phyloP scores from a whole-genome alignment of 2,113 vertebrate genomes.

The Petrocephalus zakoni region DNA sequence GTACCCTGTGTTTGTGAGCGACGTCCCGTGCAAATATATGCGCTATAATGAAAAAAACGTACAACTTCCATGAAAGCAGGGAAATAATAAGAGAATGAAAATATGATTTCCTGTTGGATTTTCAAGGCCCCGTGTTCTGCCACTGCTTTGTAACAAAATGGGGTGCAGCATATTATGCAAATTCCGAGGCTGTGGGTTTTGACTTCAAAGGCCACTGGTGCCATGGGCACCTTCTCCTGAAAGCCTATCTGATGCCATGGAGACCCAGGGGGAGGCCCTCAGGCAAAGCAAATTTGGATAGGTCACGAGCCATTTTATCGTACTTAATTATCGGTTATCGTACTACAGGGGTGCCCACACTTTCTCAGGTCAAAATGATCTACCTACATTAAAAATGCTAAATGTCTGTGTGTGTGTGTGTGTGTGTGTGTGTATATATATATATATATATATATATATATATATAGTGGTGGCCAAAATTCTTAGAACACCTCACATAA shows the following conservation, averaged over 20 bases:
- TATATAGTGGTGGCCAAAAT: too few relatives aligned
- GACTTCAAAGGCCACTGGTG: neutral
- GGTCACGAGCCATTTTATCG: neutral
- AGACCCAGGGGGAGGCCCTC: neutral
- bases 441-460: too few relatives aligned
- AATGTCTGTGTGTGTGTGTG: too few relatives aligned
- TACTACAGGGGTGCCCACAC: too few relatives aligned
- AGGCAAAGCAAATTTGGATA: neutral
- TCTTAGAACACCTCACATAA: too few relatives aligned
- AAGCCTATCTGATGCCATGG: too few relatives aligned
- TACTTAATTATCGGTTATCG: too few relatives aligned
- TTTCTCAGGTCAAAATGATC: too few relatives aligned
- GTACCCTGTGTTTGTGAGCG: neutral
- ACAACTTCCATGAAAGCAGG: neutral
- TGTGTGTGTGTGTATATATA: too few relatives aligned
- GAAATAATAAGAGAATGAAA: neutral
- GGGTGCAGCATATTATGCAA: neutral
- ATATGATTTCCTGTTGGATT: neutral
- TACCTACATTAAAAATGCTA: too few relatives aligned
- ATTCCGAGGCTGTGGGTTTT: neutral
- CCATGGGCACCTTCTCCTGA: too few relatives aligned
- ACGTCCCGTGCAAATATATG: neutral
- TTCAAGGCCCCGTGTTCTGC: neutral
- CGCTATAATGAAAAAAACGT: neutral
- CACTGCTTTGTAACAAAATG: neutral